These are phyloP conservation scores for Zootermopsis nevadensis DNA, from an alignment of 2,888 invertebrate genomes.

Conservation along the genomic window DNA sequence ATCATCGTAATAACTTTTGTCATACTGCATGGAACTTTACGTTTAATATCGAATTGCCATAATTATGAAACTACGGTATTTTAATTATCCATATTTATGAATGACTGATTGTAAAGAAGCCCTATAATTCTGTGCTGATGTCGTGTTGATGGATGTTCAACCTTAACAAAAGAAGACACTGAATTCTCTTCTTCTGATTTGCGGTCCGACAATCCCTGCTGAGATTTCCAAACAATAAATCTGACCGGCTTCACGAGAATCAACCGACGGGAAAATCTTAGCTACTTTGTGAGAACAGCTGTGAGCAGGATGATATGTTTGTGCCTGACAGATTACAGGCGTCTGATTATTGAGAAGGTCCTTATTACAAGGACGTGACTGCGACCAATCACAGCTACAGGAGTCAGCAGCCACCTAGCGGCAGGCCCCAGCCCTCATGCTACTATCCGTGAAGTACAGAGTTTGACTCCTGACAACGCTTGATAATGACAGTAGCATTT, in stretches of 20 bases:
- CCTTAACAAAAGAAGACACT: neutral
- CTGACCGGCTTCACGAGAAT: neutral
- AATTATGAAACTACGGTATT: too few species aligned
- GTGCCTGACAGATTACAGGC: constrained; percentile 25
- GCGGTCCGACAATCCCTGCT: neutral
- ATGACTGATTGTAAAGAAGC: neutral
- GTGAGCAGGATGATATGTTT: neutral
- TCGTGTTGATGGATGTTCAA: neutral
- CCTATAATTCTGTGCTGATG: neutral
- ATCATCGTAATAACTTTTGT: too few species aligned
- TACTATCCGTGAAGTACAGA: too few species aligned
- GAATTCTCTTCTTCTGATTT: neutral
- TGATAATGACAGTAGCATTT: neutral
- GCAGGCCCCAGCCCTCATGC: neutral
- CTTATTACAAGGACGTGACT: constrained; percentile 26
- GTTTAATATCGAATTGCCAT: too few species aligned
- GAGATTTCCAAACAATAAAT: neutral
- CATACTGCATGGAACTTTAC: too few species aligned
- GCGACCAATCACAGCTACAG: constrained; percentile 32
- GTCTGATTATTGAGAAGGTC: constrained; percentile 7
- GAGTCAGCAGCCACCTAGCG: neutral
- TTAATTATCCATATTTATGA: too few species aligned
- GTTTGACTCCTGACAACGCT: too few species aligned
- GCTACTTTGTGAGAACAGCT: constrained; percentile 14
- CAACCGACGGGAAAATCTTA: neutral